phyloP scores from a whole-genome alignment of 2,113 vertebrate genomes.

The Sakesphorus luctuosus region DNA sequence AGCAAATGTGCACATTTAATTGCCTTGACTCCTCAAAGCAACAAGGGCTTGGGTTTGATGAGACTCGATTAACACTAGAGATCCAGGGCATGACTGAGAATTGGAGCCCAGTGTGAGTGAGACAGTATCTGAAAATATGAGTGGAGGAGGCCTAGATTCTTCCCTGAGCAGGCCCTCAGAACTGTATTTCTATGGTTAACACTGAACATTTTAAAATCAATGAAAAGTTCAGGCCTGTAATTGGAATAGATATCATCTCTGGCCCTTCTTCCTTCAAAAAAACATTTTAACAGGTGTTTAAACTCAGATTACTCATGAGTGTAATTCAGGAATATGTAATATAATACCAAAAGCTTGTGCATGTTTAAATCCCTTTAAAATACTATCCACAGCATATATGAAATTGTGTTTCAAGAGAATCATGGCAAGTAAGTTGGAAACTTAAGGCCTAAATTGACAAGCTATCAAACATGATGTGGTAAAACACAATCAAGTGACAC shows the following conservation, averaged over 20 bases:
- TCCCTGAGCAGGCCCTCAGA: background rate
- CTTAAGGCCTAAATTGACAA: background rate
- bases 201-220: background rate
- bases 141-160: background rate
- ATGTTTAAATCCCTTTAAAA: background rate
- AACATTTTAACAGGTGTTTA: background rate
- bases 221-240: background rate
- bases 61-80: background rate
- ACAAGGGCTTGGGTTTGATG: background rate
- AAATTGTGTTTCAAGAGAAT: background rate
- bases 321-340: background rate
- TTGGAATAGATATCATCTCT: background rate
- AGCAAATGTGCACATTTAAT: conserved; percentile 25
- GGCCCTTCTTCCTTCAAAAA: background rate
- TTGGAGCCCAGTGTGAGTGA: background rate
- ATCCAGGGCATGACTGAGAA: background rate
- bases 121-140: background rate
- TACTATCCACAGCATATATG: background rate
- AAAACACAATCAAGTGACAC: background rate
- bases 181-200: background rate
- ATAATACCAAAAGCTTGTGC: background rate
- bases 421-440: background rate
- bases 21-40: background rate
- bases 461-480: background rate
- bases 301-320: background rate